Evolutionary conservation across 2,888 invertebrate species (phyloP).

Genomic region (Metellina segmentata): DNA sequence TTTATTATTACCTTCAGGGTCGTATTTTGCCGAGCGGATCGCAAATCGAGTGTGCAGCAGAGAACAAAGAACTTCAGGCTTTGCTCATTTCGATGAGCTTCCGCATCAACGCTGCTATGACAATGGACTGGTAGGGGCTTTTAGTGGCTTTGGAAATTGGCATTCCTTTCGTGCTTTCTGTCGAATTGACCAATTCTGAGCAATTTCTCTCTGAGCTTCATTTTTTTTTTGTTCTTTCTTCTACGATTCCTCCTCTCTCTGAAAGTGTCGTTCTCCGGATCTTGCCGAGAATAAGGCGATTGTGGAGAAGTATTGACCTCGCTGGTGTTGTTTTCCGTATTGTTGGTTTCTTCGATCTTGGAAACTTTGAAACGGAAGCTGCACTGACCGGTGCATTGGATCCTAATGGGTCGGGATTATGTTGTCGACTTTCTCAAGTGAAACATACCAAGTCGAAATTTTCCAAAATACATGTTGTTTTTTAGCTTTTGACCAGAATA

Average conservation of each 20-base stretch:
- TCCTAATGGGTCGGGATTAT: too few species aligned
- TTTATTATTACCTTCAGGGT: slow-evolving; percentile 38
- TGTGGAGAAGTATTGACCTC: background rate
- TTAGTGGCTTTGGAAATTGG: slow-evolving; percentile 36
- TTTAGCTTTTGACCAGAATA: too few species aligned
- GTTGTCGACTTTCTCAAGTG: too few species aligned
- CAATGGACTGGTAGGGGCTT: slow-evolving; percentile 4
- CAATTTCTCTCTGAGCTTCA: slow-evolving; percentile 1
- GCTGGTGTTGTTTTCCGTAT: background rate
- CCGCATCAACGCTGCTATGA: slow-evolving; percentile 54
- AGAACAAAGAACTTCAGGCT: slow-evolving; percentile 56
- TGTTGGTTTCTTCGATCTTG: background rate
- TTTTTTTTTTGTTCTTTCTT: background rate
- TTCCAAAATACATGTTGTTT: too few species aligned
- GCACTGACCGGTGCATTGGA: background rate
- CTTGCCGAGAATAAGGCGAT: background rate
- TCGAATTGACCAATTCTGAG: slow-evolving; percentile 21
- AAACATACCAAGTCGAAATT: too few species aligned
- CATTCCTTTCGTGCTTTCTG: slow-evolving; percentile 20
- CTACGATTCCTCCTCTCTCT: background rate
- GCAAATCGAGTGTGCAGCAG: slow-evolving; percentile 16
- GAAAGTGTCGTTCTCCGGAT: background rate
- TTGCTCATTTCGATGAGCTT: slow-evolving; percentile 6
- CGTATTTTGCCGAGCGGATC: slow-evolving; percentile 21
- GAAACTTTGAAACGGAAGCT: background rate